These are phyloP conservation scores for Conus betulinus DNA, from an alignment of 1,140 invertebrate genomes.

Conservation along the genomic window DNA sequence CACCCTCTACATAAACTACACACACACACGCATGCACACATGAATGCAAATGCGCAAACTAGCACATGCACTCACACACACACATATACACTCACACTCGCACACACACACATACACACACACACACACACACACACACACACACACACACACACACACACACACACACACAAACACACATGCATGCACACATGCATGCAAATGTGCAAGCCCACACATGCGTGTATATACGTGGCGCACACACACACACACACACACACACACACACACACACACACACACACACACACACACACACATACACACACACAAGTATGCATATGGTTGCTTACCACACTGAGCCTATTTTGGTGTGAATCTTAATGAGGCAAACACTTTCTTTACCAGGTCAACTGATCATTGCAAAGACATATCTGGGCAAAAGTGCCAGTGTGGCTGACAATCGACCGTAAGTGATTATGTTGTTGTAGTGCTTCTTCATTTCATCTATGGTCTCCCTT, in stretches of 20 bases:
- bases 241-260: too few relatives aligned
- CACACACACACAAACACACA: background rate
- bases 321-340: background rate
- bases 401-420: slow-evolving; percentile 70
- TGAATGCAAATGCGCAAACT: too few relatives aligned
- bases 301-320: background rate
- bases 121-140: too few relatives aligned
- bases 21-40: too few relatives aligned
- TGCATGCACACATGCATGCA: too few relatives aligned
- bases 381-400: slow-evolving; percentile 70
- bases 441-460: slow-evolving; percentile 59
- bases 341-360: too few relatives aligned
- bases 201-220: too few relatives aligned
- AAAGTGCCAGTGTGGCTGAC: slow-evolving; percentile 63
- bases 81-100: background rate
- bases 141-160: background rate
- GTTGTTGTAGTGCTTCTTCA: too few relatives aligned
- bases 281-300: background rate
- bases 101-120: background rate
- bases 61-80: too few relatives aligned
- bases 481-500: too few relatives aligned
- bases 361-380: background rate
- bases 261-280: too few relatives aligned
- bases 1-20: background rate
- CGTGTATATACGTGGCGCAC: too few relatives aligned